These are phyloP conservation scores for Drosophila basisetae DNA, from an alignment of 2,888 invertebrate species.

Conservation along the genomic window DNA sequence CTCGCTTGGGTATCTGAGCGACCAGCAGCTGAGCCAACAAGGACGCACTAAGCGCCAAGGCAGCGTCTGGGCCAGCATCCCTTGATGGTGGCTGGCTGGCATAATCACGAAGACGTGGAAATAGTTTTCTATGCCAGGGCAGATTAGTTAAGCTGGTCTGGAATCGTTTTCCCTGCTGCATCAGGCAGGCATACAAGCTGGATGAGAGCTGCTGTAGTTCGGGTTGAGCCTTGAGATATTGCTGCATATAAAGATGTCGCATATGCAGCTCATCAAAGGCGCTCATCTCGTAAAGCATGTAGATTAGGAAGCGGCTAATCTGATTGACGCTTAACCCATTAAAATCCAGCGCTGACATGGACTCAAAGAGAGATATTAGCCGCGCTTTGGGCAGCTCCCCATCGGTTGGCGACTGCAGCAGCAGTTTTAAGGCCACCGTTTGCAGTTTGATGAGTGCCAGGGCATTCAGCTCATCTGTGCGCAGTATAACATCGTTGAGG, in stretches of 20 bases:
- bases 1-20: constrained; percentile 52
- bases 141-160: constrained; percentile 43
- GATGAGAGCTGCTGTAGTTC: constrained; percentile 54
- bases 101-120: constrained; percentile 83
- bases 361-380: constrained; percentile 55
- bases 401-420: constrained; percentile 46
- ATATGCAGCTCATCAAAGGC: constrained; percentile 82
- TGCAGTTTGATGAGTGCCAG: constrained; percentile 82
- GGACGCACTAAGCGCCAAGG: constrained; percentile 64
- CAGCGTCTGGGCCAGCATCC: constrained; percentile 34
- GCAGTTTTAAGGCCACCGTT: constrained; percentile 72
- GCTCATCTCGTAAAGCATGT: constrained; percentile 85
- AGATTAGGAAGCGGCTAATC: constrained; percentile 77
- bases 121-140: constrained; percentile 84
- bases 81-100: constrained; percentile 18
- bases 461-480: constrained; percentile 72
- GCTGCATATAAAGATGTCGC: constrained; percentile 79
- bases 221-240: constrained; percentile 43
- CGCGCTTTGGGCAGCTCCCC: constrained; percentile 30
- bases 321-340: constrained; percentile 35
- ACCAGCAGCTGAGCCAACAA: constrained; percentile 73
- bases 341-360: constrained; percentile 65
- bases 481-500: constrained; percentile 75
- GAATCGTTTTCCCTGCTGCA: constrained; percentile 23
- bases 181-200: constrained; percentile 48